Evolutionary conservation across 1,140 invertebrate genomes (phyloP).

Genomic region (Magallana gigas): DNA sequence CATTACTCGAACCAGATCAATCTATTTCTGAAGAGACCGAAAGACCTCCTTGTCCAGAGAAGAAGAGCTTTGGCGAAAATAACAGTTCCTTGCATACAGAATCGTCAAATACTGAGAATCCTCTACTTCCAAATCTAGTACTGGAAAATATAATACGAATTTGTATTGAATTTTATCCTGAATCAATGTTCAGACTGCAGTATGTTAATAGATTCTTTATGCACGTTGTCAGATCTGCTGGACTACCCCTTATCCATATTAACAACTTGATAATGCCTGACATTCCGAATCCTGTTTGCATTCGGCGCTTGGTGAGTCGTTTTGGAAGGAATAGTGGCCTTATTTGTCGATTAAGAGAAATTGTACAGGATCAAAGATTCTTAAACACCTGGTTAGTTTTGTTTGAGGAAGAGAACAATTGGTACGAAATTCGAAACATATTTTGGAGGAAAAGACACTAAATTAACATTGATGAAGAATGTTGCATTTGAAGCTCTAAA

Average conservation of each 20-base stretch:
- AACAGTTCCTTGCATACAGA: neutral
- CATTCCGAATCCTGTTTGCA: neutral
- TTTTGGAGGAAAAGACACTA: neutral
- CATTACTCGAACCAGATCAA: neutral
- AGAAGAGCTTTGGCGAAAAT: neutral
- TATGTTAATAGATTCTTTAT: neutral
- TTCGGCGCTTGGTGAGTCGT: neutral
- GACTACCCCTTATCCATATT: neutral
- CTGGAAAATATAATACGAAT: neutral
- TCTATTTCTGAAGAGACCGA: neutral
- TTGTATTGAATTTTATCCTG: neutral
- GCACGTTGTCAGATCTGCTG: neutral
- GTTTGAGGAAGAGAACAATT: neutral
- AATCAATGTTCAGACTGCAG: neutral
- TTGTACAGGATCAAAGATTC: slow-evolving; percentile 16
- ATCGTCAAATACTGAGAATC: neutral
- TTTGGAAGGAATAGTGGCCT: slow-evolving; percentile 25
- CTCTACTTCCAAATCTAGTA: neutral
- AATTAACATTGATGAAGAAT: too few relatives aligned
- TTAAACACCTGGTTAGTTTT: neutral
- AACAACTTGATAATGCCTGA: neutral
- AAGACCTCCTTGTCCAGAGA: neutral
- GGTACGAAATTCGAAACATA: slow-evolving; percentile 23
- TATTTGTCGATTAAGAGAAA: slow-evolving; percentile 14
- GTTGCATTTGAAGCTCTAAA: too few relatives aligned